These are phyloP conservation scores for Pyrochroa serraticornis DNA, from an alignment of 2,888 invertebrate genomes.

Conservation along the genomic window DNA sequence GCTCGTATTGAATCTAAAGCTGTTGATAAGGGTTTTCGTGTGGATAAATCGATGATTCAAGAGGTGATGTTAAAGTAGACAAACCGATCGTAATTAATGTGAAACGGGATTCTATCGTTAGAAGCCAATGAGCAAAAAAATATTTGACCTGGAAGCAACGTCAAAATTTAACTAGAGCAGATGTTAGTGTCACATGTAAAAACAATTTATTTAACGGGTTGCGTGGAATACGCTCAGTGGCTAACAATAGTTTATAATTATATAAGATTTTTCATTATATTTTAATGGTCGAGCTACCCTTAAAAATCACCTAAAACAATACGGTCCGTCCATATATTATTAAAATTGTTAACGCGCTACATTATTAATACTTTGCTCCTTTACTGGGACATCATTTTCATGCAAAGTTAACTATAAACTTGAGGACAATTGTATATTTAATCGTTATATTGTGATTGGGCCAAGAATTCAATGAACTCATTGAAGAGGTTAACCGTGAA, in stretches of 20 bases:
- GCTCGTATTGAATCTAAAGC: no score
- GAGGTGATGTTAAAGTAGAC: conserved; percentile 15
- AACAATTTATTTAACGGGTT: conserved; percentile 41
- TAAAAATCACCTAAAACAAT: conserved; percentile 36
- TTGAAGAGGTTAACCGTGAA: conserved; percentile 6
- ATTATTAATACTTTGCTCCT: conserved; percentile 28
- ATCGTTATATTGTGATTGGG: no score
- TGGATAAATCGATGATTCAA: no score
- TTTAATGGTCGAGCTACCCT: conserved; percentile 33
- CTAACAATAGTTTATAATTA: conserved; percentile 37
- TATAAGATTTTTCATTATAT: conserved; percentile 38
- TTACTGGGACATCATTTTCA: conserved; percentile 11
- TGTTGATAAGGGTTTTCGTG: no score
- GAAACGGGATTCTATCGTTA: conserved; percentile 16
- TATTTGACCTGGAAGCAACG: conserved; percentile 25
- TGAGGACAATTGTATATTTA: no score
- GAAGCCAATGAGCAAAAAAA: conserved; percentile 20
- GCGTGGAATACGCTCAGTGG: conserved; percentile 34
- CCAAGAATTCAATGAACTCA: no score
- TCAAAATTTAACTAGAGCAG: conserved; percentile 38
- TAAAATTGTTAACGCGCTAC: conserved; percentile 28
- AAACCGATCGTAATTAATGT: conserved; percentile 21
- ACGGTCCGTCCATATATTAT: conserved; percentile 28
- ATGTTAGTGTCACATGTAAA: conserved; percentile 35
- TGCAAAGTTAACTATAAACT: conserved; percentile 3